These are phyloP conservation scores for Ashinkailepas kermadecensis DNA, from an alignment of 2,888 invertebrate species.

Conservation along the genomic window DNA sequence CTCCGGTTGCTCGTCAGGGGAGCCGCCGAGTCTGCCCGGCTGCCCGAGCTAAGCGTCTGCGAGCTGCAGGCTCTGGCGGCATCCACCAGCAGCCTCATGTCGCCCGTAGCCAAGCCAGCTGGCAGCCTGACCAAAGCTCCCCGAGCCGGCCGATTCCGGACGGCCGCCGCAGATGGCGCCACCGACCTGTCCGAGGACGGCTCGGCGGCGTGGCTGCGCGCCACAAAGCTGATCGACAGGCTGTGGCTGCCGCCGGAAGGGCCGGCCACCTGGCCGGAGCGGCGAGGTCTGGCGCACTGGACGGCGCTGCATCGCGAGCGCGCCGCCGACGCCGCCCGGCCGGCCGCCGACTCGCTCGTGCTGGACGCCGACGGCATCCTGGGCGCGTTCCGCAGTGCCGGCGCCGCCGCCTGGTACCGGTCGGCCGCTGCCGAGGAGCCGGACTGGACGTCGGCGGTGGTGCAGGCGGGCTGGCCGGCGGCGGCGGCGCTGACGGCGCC, in stretches of 20 bases:
- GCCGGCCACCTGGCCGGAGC: neutral
- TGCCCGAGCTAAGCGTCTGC: neutral
- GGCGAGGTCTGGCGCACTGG: constrained; percentile 1
- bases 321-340: neutral
- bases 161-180: too few relatives aligned
- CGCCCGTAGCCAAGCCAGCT: too few relatives aligned
- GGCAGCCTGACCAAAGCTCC: too few relatives aligned
- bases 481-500: neutral
- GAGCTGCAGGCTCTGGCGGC: neutral
- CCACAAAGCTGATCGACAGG: neutral
- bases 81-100: too few relatives aligned
- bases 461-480: neutral
- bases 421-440: neutral
- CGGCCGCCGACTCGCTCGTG: neutral
- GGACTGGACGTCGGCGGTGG: neutral
- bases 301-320: neutral
- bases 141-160: too few relatives aligned
- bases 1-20: neutral
- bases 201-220: neutral
- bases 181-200: neutral
- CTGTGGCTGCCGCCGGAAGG: neutral
- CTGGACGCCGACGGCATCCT: constrained; percentile 4
- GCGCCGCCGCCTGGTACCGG: neutral
- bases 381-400: neutral
- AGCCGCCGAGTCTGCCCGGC: neutral